phyloP scores from a whole-genome alignment of 1,140 invertebrate species.

The Drosophila suzukii region DNA sequence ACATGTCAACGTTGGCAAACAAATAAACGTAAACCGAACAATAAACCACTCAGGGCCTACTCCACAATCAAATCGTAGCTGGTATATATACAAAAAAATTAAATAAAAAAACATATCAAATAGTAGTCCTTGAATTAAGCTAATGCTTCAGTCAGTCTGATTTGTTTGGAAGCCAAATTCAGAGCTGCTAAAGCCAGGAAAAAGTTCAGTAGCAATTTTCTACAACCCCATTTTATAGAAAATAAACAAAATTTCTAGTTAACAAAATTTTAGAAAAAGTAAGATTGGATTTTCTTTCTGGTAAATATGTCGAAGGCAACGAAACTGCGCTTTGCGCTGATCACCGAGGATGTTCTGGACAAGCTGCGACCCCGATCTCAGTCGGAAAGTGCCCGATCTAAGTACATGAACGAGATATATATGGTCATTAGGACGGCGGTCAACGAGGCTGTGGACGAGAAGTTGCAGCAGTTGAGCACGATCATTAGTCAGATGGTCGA shows the following conservation, averaged over 20 bases:
- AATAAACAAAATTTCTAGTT: neutral
- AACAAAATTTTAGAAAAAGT: neutral
- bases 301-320: conserved; percentile 26
- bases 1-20: conserved; percentile 67
- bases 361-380: conserved; percentile 23
- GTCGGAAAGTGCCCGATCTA: neutral
- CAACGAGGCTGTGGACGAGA: conserved; percentile 27
- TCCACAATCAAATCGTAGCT: too few species aligned
- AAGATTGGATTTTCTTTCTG: neutral
- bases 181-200: neutral
- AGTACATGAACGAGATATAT: conserved; percentile 16
- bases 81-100: neutral
- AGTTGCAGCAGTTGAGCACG: conserved; percentile 7
- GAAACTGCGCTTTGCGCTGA: conserved; percentile 49
- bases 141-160: neutral
- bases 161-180: neutral
- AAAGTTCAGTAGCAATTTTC: neutral
- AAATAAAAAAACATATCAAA: neutral
- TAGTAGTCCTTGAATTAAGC: conserved; percentile 1
- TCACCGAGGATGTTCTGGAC: conserved; percentile 48
- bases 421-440: conserved; percentile 26
- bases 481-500: conserved; percentile 31
- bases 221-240: neutral
- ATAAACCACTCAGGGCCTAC: conserved; percentile 13
- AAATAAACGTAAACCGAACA: conserved; percentile 19